A percentile compares a stretch with the other conserved stretches of the same genome.
Evolutionary conservation across 2,888 invertebrate species (phyloP).

Genomic region (Drosophila paucipuncta): DNA sequence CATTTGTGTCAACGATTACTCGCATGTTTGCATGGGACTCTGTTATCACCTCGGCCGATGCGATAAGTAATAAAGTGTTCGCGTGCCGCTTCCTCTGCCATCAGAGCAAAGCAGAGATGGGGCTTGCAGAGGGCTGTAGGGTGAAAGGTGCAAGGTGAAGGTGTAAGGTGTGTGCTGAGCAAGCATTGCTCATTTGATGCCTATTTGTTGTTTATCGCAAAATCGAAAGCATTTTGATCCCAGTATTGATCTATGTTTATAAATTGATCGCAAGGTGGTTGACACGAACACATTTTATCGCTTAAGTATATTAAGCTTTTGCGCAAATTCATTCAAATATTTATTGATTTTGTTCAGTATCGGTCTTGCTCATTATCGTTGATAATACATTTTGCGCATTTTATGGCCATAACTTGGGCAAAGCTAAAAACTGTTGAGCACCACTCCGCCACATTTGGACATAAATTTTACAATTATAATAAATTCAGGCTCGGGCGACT

Average conservation of each 20-base stretch:
- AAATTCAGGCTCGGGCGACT: background rate
- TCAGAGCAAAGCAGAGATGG: background rate
- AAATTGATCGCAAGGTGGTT: constrained; percentile 52
- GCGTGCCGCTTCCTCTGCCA: constrained; percentile 54
- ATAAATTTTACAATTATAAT: constrained; percentile 13
- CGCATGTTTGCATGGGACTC: constrained; percentile 24
- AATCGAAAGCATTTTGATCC: constrained; percentile 35
- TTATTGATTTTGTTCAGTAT: background rate
- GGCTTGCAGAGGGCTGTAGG: background rate
- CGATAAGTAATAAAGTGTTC: constrained; percentile 64
- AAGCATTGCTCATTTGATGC: constrained; percentile 37
- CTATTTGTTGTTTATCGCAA: constrained; percentile 45
- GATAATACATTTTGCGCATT: constrained; percentile 35
- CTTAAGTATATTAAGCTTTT: constrained; percentile 1
- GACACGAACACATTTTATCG: constrained; percentile 16
- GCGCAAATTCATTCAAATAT: background rate
- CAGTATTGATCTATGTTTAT: background rate
- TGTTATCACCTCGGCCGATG: constrained; percentile 50
- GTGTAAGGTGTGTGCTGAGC: constrained; percentile 17
- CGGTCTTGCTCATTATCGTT: constrained; percentile 22
- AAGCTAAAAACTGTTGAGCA: constrained; percentile 16
- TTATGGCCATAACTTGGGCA: constrained; percentile 36
- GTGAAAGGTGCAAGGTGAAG: background rate
- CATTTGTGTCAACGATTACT: constrained; percentile 50
- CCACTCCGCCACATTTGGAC: background rate